These are phyloP conservation scores for Apostichopus leukothele DNA, from an alignment of 53 echinoderm and acorn worm genomes.

Conservation along the genomic window DNA sequence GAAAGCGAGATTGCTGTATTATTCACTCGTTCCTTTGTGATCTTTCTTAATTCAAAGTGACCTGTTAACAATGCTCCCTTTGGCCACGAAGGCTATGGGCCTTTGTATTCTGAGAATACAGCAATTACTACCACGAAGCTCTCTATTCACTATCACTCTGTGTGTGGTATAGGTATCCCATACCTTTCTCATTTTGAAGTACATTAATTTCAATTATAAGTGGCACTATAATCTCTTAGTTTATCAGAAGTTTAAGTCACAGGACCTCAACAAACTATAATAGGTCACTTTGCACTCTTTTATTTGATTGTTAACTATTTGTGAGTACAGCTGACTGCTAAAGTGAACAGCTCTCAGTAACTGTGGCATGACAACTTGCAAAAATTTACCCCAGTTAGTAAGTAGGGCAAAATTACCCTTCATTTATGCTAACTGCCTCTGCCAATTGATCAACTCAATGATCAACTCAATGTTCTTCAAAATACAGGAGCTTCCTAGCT, in stretches of 20 bases:
- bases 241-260: not conserved
- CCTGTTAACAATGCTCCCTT: slow-evolving; percentile 18
- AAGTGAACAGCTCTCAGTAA: no score
- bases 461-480: no score
- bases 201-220: slow-evolving; percentile 40
- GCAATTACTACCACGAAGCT: not conserved
- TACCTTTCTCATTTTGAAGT: not conserved
- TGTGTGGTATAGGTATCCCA: slow-evolving; percentile 19
- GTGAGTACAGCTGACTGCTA: no score
- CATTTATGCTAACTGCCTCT: not conserved
- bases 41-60: slow-evolving; percentile 38
- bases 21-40: slow-evolving; percentile 6
- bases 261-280: no score
- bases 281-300: no score
- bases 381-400: not conserved
- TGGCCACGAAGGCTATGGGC: slow-evolving; percentile 9
- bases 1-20: slow-evolving; percentile 18
- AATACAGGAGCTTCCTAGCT: no score
- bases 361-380: not conserved
- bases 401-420: not conserved
- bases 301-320: no score
- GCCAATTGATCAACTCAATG: no score
- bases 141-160: not conserved
- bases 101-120: not conserved
- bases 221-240: not conserved